Conservation (phyloP, 1,140 invertebrate species). For the Heliothis virescens region DNA sequence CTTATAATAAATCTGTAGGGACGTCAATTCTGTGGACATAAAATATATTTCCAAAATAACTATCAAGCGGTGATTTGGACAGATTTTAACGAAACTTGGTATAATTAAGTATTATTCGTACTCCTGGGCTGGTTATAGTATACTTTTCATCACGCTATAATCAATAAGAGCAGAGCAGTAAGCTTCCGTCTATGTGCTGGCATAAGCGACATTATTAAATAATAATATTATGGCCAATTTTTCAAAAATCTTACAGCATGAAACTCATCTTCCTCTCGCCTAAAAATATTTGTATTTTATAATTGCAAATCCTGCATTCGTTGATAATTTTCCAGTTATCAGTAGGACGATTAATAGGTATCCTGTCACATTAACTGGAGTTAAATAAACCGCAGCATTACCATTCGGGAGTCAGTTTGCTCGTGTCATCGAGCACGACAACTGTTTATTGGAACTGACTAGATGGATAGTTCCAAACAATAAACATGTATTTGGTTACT, state of each 20-base stretch:
- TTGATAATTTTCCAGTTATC: slow-evolving; percentile 69
- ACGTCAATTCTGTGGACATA: too few species aligned
- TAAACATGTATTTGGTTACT: slow-evolving; percentile 68
- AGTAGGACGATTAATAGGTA: slow-evolving; percentile 66
- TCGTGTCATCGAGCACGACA: slow-evolving; percentile 62
- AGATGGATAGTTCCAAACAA: slow-evolving; percentile 47
- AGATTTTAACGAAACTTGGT: too few species aligned
- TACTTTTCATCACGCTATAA: too few species aligned
- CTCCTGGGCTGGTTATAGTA: too few species aligned
- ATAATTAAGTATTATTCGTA: too few species aligned
- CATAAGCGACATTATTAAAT: too few species aligned
- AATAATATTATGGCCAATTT: too few species aligned
- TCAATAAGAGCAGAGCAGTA: too few species aligned
- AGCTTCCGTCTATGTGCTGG: too few species aligned
- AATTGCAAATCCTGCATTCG: slow-evolving; percentile 57
- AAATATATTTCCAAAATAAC: too few species aligned
- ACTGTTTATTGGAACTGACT: slow-evolving; percentile 52
- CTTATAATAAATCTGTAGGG: too few species aligned
- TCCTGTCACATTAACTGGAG: slow-evolving; percentile 68
- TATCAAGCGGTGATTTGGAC: too few species aligned
- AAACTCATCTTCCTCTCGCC: slow-evolving; percentile 16
- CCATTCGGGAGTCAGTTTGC: slow-evolving; percentile 65
- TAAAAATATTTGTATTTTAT: slow-evolving; percentile 16
- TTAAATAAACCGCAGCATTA: slow-evolving; percentile 59
- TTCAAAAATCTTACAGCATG: slow-evolving; percentile 17